Evolutionary conservation across 2,797 vertebrate species (phyloP).

Genomic region (Nannoperca australis): DNA sequence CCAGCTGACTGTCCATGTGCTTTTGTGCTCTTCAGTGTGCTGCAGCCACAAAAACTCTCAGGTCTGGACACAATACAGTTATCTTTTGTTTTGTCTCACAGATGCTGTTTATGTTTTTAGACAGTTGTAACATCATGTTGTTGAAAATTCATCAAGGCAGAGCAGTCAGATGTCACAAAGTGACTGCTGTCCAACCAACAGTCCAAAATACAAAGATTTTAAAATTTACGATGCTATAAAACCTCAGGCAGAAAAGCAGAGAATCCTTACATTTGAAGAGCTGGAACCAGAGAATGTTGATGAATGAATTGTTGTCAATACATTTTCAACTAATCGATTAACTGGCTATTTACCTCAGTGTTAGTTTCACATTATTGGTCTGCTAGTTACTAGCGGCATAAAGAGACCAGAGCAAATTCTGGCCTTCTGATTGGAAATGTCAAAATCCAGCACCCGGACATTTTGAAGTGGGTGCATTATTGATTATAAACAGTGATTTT

Average conservation of each 20-base stretch:
- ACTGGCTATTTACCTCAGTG: not conserved
- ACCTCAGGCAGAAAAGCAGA: not conserved
- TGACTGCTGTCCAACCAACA: not conserved
- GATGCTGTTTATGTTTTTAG: slow-evolving; percentile 6
- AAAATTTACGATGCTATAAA: not conserved
- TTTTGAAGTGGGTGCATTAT: not conserved
- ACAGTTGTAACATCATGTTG: not conserved
- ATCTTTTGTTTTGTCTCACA: slow-evolving; percentile 15
- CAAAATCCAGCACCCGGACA: not conserved
- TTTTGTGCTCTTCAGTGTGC: slow-evolving; percentile 37
- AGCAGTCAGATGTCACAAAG: not conserved
- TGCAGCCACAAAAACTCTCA: slow-evolving; percentile 14
- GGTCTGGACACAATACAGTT: not conserved
- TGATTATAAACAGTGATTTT: not conserved
- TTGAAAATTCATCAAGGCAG: not conserved
- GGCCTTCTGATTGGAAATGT: not conserved
- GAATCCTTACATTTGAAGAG: not conserved
- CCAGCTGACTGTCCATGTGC: slow-evolving; percentile 57
- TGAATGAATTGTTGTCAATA: not conserved
- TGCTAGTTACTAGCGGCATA: not conserved
- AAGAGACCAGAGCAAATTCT: not conserved
- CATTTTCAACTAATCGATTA: not conserved
- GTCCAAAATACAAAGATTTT: slow-evolving; percentile 2
- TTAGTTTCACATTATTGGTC: not conserved
- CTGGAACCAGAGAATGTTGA: not conserved